phyloP scores from a whole-genome alignment of 2,888 invertebrate species.

The Pilophorus perplexus region DNA sequence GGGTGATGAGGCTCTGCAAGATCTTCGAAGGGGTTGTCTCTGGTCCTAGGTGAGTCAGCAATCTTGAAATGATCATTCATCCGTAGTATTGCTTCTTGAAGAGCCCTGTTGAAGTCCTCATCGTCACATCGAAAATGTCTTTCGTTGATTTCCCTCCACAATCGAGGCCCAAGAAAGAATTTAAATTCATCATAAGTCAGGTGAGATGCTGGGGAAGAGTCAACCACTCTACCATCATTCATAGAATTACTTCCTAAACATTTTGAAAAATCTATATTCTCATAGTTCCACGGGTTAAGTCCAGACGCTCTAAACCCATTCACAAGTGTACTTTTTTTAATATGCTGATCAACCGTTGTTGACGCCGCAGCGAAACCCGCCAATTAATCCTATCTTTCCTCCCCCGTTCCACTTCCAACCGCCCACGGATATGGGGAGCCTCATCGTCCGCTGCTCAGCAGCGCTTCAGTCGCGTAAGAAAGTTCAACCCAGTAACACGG shows the following conservation, averaged over 20 bases:
- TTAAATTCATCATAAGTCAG: not conserved
- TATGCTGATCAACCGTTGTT: not conserved
- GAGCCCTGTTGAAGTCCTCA: not conserved
- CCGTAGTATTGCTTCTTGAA: not conserved
- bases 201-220: not conserved
- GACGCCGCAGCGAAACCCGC: too few relatives aligned
- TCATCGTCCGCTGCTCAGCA: too few relatives aligned
- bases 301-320: slow-evolving; percentile 3
- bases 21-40: slow-evolving; percentile 3
- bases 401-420: too few relatives aligned
- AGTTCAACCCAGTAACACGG: too few relatives aligned
- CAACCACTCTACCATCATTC: not conserved
- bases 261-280: not conserved
- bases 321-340: not conserved
- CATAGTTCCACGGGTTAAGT: not conserved
- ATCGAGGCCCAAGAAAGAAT: not conserved
- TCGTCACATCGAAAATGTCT: not conserved
- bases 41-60: not conserved
- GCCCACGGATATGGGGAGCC: too few relatives aligned
- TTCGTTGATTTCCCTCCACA: not conserved
- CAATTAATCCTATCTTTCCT: too few relatives aligned
- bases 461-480: too few relatives aligned
- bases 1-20: slow-evolving; percentile 2
- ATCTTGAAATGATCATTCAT: not conserved
- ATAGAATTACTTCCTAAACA: not conserved